phyloP scores from a whole-genome alignment of 2,797 vertebrate genomes.

The Acridotheres tristis region DNA sequence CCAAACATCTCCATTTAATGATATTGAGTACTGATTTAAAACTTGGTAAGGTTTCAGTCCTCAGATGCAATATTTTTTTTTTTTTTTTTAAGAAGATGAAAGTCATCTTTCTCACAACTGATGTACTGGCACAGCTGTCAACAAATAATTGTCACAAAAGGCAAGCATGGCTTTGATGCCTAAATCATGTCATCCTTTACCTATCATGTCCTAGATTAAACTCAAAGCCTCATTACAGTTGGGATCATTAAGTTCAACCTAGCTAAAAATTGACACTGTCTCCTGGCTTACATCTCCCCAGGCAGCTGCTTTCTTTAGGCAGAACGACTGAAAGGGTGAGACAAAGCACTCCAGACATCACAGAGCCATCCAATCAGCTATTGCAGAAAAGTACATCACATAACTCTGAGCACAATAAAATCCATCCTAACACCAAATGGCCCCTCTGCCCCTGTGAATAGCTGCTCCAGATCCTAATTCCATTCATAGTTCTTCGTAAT shows the following conservation, averaged over 20 bases:
- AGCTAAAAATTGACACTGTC: not conserved
- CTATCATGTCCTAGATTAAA: not conserved
- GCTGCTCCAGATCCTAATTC: not conserved
- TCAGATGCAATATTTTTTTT: not conserved
- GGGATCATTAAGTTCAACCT: not conserved
- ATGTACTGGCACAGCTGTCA: not conserved
- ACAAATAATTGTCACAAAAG: not conserved
- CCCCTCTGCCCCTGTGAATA: not conserved
- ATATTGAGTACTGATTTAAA: not conserved
- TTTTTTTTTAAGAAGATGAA: not conserved
- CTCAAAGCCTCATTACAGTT: constrained; percentile 12
- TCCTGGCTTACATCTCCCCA: not conserved
- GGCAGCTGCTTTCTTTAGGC: not conserved
- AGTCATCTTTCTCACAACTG: not conserved
- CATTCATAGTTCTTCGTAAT: not conserved
- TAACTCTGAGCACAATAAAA: not conserved
- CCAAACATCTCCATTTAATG: not conserved
- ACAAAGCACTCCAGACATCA: not conserved
- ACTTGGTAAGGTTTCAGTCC: not conserved
- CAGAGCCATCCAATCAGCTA: not conserved
- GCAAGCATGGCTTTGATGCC: not conserved
- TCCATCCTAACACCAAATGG: not conserved
- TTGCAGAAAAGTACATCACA: not conserved
- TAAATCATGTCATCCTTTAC: not conserved
- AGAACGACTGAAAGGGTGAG: not conserved